Evolutionary conservation across 2,888 invertebrate species (phyloP).

Genomic region (Andrena marginata): DNA sequence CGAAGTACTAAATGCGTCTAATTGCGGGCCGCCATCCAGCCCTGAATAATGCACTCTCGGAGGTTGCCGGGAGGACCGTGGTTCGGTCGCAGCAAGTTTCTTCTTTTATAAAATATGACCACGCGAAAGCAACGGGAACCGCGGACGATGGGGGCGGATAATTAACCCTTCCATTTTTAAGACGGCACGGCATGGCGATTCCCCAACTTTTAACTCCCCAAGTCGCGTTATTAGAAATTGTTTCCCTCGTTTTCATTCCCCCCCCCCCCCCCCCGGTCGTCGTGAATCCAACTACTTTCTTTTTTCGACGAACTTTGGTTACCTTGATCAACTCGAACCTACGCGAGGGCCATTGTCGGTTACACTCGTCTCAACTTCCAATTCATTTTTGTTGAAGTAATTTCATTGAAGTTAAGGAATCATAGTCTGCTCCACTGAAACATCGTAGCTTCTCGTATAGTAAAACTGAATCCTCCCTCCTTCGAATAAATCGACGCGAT

Average conservation of each 20-base stretch:
- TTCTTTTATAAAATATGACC: slow-evolving; percentile 22
- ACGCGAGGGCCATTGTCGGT: background rate
- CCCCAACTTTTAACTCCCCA: slow-evolving; percentile 32
- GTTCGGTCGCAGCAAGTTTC: slow-evolving; percentile 17
- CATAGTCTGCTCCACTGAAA: background rate
- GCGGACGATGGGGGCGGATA: slow-evolving; percentile 24
- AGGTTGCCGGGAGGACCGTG: background rate
- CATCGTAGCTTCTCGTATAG: background rate
- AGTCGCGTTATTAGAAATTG: slow-evolving; percentile 30
- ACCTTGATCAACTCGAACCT: background rate
- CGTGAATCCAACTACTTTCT: slow-evolving; percentile 8
- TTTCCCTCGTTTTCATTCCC: background rate
- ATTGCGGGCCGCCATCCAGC: slow-evolving; percentile 43
- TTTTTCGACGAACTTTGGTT: background rate
- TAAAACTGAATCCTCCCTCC: background rate
- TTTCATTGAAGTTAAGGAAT: background rate
- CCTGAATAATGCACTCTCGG: slow-evolving; percentile 50
- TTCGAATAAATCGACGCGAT: background rate
- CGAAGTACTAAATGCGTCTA: slow-evolving; percentile 42
- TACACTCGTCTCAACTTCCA: too few relatives aligned
- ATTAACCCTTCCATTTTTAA: slow-evolving; percentile 37
- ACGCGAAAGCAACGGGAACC: slow-evolving; percentile 11
- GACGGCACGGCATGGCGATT: slow-evolving; percentile 1
- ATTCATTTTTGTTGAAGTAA: background rate
- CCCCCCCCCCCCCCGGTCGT: background rate